Evolutionary conservation across 2,888 invertebrate species (phyloP).

Genomic region (Nysson spinosus): DNA sequence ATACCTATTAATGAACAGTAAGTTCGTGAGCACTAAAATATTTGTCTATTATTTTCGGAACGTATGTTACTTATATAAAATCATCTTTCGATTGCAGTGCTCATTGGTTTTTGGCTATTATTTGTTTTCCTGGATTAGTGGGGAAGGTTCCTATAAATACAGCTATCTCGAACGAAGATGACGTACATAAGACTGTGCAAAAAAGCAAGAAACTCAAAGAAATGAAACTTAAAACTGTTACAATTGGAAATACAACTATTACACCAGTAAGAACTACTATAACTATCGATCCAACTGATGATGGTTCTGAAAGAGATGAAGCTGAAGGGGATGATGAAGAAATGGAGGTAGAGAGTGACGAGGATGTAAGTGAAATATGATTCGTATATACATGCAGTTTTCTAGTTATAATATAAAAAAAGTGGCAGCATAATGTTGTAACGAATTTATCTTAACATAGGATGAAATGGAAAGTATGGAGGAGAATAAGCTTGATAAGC

Average conservation of each 20-base stretch:
- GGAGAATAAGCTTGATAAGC: constrained; percentile 24
- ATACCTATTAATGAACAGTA: constrained; percentile 98
- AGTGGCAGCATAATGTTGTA: background rate
- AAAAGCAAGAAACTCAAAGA: constrained; percentile 73
- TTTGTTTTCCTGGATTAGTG: constrained; percentile 93
- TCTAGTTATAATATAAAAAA: too few species aligned
- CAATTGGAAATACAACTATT: constrained; percentile 84
- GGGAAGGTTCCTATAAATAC: constrained; percentile 81
- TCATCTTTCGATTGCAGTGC: constrained; percentile 77
- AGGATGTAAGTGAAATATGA: constrained; percentile 63
- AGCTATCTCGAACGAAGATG: constrained; percentile 14
- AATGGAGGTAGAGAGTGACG: constrained; percentile 78
- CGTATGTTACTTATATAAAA: background rate
- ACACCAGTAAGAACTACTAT: constrained; percentile 71
- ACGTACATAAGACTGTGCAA: constrained; percentile 53
- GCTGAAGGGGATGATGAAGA: constrained; percentile 90
- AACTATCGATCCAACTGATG: constrained; percentile 83
- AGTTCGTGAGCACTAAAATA: too few species aligned
- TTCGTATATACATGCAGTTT: too few species aligned
- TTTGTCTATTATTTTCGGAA: background rate
- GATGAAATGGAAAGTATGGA: constrained; percentile 57
- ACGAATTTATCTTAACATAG: constrained; percentile 33
- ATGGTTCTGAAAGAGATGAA: constrained; percentile 86
- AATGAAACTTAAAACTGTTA: constrained; percentile 79
- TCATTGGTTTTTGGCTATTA: constrained; percentile 98